phyloP scores from a whole-genome alignment of 2,113 vertebrate species.

The Solea solea region DNA sequence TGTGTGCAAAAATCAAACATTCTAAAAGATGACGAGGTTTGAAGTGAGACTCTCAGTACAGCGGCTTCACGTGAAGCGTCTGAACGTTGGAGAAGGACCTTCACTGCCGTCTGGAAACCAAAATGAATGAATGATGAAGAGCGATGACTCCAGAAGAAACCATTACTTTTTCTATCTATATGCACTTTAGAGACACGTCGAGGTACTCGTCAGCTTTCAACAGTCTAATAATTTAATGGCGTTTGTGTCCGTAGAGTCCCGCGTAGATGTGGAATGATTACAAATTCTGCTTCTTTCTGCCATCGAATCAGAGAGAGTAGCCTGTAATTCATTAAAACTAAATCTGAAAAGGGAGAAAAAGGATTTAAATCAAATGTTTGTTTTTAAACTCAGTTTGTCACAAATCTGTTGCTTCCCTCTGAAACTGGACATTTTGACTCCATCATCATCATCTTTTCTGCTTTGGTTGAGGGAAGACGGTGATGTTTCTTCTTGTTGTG shows the following conservation, averaged over 20 bases:
- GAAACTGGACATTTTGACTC: constrained; percentile 38
- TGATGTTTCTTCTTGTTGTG: constrained; percentile 21
- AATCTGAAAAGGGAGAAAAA: not conserved
- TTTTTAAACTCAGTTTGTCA: not conserved
- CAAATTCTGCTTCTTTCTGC: not conserved
- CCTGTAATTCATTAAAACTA: constrained; percentile 1
- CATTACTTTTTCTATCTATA: constrained; percentile 56
- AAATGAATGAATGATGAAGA: not conserved
- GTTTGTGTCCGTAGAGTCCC: not conserved
- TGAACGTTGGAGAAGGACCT: not conserved
- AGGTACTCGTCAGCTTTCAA: constrained; percentile 54
- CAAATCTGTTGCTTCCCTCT: constrained; percentile 9
- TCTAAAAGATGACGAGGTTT: too few species aligned
- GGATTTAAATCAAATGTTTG: constrained; percentile 18
- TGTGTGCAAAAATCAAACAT: too few species aligned
- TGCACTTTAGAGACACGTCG: constrained; percentile 75
- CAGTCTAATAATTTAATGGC: constrained; percentile 2
- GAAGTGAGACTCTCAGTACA: too few species aligned
- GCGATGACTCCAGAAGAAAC: constrained; percentile 26
- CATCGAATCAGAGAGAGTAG: not conserved
- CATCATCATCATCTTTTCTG: constrained; percentile 3
- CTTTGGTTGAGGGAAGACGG: constrained; percentile 13
- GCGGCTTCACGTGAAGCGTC: too few species aligned
- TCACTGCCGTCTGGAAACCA: not conserved
- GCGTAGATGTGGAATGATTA: not conserved